phyloP scores from a whole-genome alignment of 2,888 invertebrate genomes.

The Spilosoma lubricipeda region DNA sequence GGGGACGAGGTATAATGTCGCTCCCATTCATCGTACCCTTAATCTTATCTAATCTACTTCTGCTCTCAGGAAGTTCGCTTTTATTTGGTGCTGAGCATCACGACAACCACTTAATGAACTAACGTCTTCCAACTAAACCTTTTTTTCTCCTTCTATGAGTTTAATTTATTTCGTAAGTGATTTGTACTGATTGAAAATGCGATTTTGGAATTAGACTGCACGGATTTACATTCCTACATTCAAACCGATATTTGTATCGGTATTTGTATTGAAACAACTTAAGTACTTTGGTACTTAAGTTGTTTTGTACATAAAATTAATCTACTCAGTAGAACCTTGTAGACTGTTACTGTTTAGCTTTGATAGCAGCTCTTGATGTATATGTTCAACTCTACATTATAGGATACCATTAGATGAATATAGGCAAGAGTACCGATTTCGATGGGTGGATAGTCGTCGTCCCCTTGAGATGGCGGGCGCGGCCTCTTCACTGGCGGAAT shows the following conservation, averaged over 20 bases:
- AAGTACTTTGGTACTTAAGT: too few species aligned
- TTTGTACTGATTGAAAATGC: not conserved
- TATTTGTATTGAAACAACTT: too few species aligned
- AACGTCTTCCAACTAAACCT: not conserved
- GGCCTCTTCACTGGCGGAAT: conserved; percentile 44
- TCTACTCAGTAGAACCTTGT: not conserved
- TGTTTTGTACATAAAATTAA: not conserved
- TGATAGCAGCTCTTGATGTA: not conserved
- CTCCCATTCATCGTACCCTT: not conserved
- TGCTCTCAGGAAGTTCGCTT: not conserved
- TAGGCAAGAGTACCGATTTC: conserved; percentile 36
- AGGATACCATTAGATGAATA: not conserved
- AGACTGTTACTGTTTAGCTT: not conserved
- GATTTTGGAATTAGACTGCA: not conserved
- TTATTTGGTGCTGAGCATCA: not conserved
- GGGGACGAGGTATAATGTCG: not conserved
- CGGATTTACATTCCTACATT: not conserved
- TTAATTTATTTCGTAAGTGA: not conserved
- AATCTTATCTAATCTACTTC: not conserved
- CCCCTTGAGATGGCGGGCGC: conserved; percentile 20
- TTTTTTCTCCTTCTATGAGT: not conserved
- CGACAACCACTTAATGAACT: not conserved
- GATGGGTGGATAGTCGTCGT: conserved; percentile 42
- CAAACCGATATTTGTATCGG: not conserved
- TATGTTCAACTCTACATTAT: not conserved